Evolutionary conservation across 35 echinoderm and acorn worm genomes (phyloP), one percentile per base, ranked within the genome.

Genomic region (Patiria miniata): DNA sequence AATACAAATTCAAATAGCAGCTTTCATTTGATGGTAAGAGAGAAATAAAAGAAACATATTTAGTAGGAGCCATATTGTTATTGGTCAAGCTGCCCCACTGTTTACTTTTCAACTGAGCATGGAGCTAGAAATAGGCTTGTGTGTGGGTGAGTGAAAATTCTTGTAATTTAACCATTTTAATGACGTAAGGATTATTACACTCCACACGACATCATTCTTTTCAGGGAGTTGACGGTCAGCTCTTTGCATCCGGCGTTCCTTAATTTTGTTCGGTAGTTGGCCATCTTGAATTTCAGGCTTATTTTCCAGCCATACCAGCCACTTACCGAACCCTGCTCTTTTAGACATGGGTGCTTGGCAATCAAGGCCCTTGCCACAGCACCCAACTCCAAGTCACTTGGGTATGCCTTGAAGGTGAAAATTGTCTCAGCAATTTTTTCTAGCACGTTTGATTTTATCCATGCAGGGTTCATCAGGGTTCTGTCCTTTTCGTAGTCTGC

Each of bases 241-340:
- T 42, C 78, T 80, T 9, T 9, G 19, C 34, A 36, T 80, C 78
- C 78, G 7, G 47, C 19, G 21, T 1, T 78, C 5, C 86, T 73
- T 17, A 85, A 59, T 68, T 85, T 85, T 19, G 29, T 59, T 16
- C 83, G 19, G 40, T 61, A 85, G 83, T 85, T 85, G 9, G n/a
- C 83, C 53, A 69, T 85, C 55, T 85, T 85, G 61, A 85, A 85
- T 38, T 85, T 85, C 47, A 85, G 59, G 61, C 83, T 85, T 6
- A 85, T 85, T 38, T 85, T 85, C 56, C 83, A 85, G 30, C 54
- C 54, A 85, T 38, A 59, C 28, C 37, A 85, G 34, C 83, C 83
- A 39, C 26, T 85, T 23, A 59, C 34, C 6, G 83, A 85, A 28
- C 83, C 83, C 38, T 23, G 83, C 38, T 85, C 83, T 85, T 85